Conservation (phyloP, 2,797 vertebrate genomes). For the Sebastes reedi region DNA sequence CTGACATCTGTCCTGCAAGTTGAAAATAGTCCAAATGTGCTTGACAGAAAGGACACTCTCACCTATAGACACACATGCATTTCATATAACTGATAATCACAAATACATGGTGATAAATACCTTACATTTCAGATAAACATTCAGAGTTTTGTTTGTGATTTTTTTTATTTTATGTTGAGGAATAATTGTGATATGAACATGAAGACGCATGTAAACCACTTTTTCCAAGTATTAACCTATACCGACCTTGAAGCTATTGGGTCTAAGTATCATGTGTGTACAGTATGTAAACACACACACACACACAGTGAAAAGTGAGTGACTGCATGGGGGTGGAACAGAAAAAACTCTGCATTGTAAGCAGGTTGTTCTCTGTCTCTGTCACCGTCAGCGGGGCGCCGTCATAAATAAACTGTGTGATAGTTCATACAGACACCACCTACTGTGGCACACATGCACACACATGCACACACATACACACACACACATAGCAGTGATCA, state of each 20-base stretch:
- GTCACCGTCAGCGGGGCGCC: slow-evolving; percentile 57
- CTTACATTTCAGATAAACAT: neutral
- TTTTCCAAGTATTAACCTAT: neutral
- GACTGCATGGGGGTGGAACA: slow-evolving; percentile 14
- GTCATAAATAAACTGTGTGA: slow-evolving; percentile 79
- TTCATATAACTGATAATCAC: neutral
- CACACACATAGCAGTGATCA: slow-evolving; percentile 54
- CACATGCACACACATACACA: slow-evolving; percentile 5
- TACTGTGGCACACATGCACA: slow-evolving; percentile 48
- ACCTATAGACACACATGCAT: neutral
- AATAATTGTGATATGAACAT: neutral
- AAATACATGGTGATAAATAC: neutral
- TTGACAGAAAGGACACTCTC: neutral
- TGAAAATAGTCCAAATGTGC: neutral
- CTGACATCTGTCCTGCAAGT: neutral
- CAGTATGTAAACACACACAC: slow-evolving; percentile 9
- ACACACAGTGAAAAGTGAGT: slow-evolving; percentile 17
- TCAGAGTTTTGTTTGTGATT: neutral
- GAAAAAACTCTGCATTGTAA: slow-evolving; percentile 39
- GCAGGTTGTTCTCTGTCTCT: slow-evolving; percentile 59
- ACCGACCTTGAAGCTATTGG: slow-evolving; percentile 8
- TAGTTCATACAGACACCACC: slow-evolving; percentile 71
- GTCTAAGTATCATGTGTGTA: neutral
- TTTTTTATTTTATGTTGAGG: neutral
- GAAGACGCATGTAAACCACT: neutral